phyloP scores from a whole-genome alignment of 2,797 vertebrate genomes.

The Poeciliopsis turneri region DNA sequence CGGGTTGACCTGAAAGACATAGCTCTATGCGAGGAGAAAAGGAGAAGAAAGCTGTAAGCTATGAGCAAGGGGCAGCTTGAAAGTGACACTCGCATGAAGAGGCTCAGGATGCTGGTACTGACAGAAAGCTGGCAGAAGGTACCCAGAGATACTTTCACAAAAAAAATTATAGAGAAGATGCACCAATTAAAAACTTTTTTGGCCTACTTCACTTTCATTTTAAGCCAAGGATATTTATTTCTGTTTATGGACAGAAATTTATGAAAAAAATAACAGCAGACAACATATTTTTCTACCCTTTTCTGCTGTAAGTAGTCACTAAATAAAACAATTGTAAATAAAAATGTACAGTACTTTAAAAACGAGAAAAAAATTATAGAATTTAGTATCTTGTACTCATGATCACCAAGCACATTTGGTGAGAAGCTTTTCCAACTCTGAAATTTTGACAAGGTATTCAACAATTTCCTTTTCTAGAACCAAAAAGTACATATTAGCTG shows the following conservation, averaged over 20 bases:
- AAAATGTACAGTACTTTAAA: background rate
- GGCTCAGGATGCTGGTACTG: background rate
- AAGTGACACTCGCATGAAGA: conserved; percentile 47
- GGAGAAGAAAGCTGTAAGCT: conserved; percentile 72
- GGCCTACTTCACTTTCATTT: background rate
- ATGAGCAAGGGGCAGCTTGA: conserved; percentile 44
- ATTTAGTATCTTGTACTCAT: background rate
- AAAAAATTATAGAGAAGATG: background rate
- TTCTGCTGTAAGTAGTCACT: background rate
- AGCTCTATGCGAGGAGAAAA: conserved; percentile 79
- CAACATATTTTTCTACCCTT: background rate
- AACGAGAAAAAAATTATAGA: background rate
- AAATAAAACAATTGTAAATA: background rate
- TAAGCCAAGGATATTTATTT: background rate
- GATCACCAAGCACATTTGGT: background rate
- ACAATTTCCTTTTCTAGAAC: background rate
- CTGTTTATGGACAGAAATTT: background rate
- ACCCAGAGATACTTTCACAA: background rate
- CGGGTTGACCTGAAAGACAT: conserved; percentile 82
- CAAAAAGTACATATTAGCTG: background rate
- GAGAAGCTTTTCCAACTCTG: background rate
- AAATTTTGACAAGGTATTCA: background rate
- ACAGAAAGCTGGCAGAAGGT: conserved; percentile 13
- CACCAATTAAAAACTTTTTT: background rate
- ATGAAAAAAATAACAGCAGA: background rate